Percentiles rank a stretch among this genome's conserved stretches.
Evolutionary conservation across 1,140 invertebrate species (phyloP).

Genomic region (Trialeurodes vaporariorum): DNA sequence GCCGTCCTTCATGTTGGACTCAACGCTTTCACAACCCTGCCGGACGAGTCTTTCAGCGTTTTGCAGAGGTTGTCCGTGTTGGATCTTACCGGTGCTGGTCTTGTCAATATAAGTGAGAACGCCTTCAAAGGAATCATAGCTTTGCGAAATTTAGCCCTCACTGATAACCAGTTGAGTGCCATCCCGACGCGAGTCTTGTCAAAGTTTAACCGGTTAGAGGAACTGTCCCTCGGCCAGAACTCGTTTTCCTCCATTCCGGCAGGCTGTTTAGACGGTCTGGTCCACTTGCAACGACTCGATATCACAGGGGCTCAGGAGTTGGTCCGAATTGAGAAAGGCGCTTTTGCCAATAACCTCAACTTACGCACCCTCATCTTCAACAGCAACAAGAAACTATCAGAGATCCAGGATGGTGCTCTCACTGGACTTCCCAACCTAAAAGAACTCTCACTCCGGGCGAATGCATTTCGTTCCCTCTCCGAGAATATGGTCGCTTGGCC

Average conservation of each 20-base stretch:
- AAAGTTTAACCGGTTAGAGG: constrained; percentile 57
- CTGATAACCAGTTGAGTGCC: constrained; percentile 58
- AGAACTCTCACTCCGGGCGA: constrained; percentile 61
- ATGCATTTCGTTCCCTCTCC: constrained; percentile 56
- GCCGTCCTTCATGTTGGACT: constrained; percentile 72
- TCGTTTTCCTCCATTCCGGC: constrained; percentile 52
- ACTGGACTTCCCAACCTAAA: constrained; percentile 62
- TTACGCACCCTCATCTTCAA: constrained; percentile 61
- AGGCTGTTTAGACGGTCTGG: constrained; percentile 61
- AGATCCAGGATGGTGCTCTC: constrained; percentile 59
- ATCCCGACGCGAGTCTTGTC: constrained; percentile 64
- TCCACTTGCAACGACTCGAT: constrained; percentile 59
- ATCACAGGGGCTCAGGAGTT: constrained; percentile 60
- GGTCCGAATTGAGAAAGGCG: constrained; percentile 54
- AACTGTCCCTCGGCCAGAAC: constrained; percentile 70
- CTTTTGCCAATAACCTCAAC: constrained; percentile 66
- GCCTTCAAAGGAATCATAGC: constrained; percentile 60
- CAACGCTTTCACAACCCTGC: constrained; percentile 62
- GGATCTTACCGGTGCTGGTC: constrained; percentile 63
- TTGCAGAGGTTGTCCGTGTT: constrained; percentile 58
- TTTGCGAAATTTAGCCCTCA: constrained; percentile 58
- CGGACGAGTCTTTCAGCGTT: constrained; percentile 59
- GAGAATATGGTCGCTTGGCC: constrained; percentile 66
- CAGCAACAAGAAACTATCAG: constrained; percentile 57
- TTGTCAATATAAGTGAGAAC: constrained; percentile 57